A percentile compares a stretch with the other conserved stretches of the same genome.
These are phyloP conservation scores for Caenorhabditis sp. DNA, from an alignment of 2,888 invertebrate genomes.

Conservation along the genomic window DNA sequence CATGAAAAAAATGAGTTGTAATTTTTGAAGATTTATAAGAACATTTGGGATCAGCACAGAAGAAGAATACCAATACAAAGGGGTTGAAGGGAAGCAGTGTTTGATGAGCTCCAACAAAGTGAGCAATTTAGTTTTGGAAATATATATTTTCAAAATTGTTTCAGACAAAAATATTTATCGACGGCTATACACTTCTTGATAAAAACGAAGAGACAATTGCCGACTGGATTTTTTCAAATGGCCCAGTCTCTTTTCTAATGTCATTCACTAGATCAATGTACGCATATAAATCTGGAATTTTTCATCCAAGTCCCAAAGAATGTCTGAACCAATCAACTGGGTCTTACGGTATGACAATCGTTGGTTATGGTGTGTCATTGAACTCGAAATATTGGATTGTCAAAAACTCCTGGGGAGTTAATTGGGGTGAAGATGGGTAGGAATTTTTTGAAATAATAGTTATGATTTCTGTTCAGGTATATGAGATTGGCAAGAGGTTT, in stretches of 20 bases:
- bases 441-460: neutral
- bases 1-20: neutral
- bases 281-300: constrained; percentile 57
- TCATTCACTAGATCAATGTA: constrained; percentile 57
- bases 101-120: neutral
- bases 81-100: neutral
- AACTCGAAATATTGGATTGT: constrained; percentile 56
- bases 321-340: constrained; percentile 47
- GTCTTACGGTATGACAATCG: constrained; percentile 60
- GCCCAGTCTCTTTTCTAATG: constrained; percentile 61
- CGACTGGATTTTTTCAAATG: constrained; percentile 57
- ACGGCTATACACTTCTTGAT: constrained; percentile 34
- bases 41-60: neutral
- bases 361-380: constrained; percentile 58
- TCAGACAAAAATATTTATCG: constrained; percentile 42
- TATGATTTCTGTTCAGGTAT: neutral
- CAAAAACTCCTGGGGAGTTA: constrained; percentile 34
- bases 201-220: constrained; percentile 54
- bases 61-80: neutral
- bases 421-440: neutral
- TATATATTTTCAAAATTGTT: constrained; percentile 10
- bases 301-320: constrained; percentile 45
- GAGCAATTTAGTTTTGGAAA: too few relatives aligned
- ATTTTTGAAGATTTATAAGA: neutral
- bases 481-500: neutral